Conservation (phyloP, 2,797 vertebrate species). For the Argentina silus region DNA sequence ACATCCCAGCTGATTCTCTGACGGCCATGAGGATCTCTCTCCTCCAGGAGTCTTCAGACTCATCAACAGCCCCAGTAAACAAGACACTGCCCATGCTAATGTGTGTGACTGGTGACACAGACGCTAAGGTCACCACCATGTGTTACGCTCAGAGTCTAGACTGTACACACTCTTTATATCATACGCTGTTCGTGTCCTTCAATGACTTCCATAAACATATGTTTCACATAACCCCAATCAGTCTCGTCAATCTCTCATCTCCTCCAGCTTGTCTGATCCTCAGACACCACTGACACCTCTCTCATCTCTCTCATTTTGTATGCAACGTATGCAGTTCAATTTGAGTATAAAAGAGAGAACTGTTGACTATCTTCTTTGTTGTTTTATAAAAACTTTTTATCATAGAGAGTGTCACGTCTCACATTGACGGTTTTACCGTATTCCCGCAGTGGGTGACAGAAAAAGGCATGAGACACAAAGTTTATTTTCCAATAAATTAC, state of each 20-base stretch:
- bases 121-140: neutral
- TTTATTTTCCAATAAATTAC: slow-evolving; percentile 79
- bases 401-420: too few species aligned
- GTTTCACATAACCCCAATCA: neutral
- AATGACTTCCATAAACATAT: neutral
- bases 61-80: slow-evolving; percentile 55
- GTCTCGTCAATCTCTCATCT: neutral
- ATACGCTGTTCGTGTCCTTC: neutral
- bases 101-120: slow-evolving; percentile 17
- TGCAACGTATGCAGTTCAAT: neutral
- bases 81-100: slow-evolving; percentile 52
- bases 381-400: too few species aligned
- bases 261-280: neutral
- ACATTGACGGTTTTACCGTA: too few species aligned
- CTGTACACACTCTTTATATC: neutral
- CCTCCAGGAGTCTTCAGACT: slow-evolving; percentile 37
- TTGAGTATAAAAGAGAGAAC: neutral
- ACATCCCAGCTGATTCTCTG: slow-evolving; percentile 43
- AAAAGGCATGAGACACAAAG: neutral
- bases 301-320: neutral
- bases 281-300: neutral
- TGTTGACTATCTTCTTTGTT: neutral
- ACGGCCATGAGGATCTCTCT: slow-evolving; percentile 34
- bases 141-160: too few species aligned
- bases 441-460: too few species aligned